phyloP scores from a whole-genome alignment of 2,113 vertebrate genomes.

The Coptodon rendalli region DNA sequence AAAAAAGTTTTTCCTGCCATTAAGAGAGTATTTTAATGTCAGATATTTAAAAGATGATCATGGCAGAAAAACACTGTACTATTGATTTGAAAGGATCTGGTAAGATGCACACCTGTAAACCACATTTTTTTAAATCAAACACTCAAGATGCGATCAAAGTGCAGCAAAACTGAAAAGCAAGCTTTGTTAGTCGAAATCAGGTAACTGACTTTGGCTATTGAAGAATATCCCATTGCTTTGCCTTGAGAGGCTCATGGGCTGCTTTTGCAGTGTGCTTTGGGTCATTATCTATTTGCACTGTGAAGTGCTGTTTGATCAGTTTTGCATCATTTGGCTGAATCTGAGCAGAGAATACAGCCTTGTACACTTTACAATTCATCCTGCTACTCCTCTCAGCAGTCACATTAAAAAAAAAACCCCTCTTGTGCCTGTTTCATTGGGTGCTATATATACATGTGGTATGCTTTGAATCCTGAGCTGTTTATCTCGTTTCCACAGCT shows the following conservation, averaged over 20 bases:
- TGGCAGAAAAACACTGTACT: neutral
- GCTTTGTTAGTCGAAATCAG: neutral
- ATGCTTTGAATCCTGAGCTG: neutral
- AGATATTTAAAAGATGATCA: neutral
- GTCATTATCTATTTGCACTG: neutral
- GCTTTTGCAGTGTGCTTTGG: neutral
- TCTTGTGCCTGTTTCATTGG: neutral
- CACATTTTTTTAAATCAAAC: neutral
- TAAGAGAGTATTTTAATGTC: neutral
- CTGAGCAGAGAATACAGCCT: neutral
- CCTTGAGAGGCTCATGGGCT: neutral
- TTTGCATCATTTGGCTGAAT: neutral
- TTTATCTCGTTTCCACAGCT: neutral
- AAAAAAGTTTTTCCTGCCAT: neutral
- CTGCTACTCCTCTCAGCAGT: neutral
- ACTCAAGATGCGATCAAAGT: neutral
- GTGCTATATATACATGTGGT: neutral
- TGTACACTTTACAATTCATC: neutral
- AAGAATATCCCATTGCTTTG: neutral
- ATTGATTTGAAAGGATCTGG: neutral
- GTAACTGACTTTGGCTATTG: neutral
- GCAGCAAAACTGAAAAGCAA: neutral
- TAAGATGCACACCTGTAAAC: neutral
- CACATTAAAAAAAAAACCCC: neutral
- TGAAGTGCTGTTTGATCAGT: neutral